A percentile compares a stretch with the other conserved stretches of the same genome.
Evolutionary conservation across 2,113 vertebrate genomes (phyloP).

Genomic region (Mus musculus): DNA sequence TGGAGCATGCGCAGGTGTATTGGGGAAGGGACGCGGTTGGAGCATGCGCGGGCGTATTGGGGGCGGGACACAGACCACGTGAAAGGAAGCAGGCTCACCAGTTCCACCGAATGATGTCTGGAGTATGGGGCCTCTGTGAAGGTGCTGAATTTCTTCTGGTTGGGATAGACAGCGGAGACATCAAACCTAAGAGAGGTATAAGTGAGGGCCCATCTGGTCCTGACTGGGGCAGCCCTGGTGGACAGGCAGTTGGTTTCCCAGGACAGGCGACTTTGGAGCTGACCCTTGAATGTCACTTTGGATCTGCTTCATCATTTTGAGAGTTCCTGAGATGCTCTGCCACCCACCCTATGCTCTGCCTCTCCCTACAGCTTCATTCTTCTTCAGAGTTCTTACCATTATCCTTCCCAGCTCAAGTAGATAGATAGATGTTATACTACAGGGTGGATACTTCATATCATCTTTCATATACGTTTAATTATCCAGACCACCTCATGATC

Average conservation of each 20-base stretch:
- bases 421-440: background rate
- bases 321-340: too few species aligned
- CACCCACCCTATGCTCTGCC: background rate
- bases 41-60: background rate
- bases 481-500: background rate
- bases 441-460: background rate
- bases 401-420: background rate
- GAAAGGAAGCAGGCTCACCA: slow-evolving; percentile 34
- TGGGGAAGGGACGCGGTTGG: background rate
- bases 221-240: background rate
- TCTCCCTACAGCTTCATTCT: background rate
- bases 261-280: background rate
- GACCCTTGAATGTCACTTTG: background rate
- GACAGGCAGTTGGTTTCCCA: background rate
- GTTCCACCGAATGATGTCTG: background rate
- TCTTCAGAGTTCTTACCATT: background rate
- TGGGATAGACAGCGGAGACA: slow-evolving; percentile 79
- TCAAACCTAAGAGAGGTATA: slow-evolving; percentile 80
- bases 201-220: background rate
- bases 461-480: background rate
- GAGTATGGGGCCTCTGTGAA: slow-evolving; percentile 79
- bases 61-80: accelerated
- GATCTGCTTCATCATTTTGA: background rate
- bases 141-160: slow-evolving; percentile 76
- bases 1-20: background rate